Conservation (phyloP, 2,888 invertebrate species). For the Altica lythri region DNA sequence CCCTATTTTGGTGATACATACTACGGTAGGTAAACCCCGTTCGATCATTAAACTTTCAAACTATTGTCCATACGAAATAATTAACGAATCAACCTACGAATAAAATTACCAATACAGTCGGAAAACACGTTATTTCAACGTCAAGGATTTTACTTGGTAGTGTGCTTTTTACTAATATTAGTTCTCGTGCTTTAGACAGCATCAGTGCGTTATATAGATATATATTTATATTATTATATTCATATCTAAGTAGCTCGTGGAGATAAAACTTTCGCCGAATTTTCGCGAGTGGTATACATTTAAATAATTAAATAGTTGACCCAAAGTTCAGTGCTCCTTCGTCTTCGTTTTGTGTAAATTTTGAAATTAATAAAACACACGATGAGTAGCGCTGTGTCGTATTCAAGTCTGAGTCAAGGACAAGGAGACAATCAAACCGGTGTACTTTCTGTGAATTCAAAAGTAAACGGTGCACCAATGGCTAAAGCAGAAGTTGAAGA, state of each 20-base stretch:
- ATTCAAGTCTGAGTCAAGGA: constrained; percentile 25
- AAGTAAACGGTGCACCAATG: constrained; percentile 23
- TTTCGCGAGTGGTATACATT: no score
- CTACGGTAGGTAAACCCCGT: no score
- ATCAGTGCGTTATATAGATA: background rate
- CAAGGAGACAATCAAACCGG: constrained; percentile 12
- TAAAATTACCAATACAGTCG: constrained; percentile 7
- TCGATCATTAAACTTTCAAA: no score
- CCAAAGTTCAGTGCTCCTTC: no score
- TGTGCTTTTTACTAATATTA: background rate
- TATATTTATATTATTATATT: no score
- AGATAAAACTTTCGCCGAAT: no score
- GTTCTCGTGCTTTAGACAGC: background rate
- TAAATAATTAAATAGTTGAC: no score
- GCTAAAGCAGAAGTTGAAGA: constrained; percentile 20
- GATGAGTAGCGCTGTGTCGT: constrained; percentile 25
- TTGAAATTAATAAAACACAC: no score
- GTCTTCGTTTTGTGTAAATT: no score
- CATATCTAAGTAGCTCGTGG: no score
- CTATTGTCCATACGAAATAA: constrained; percentile 2
- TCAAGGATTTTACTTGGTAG: background rate
- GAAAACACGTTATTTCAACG: constrained; percentile 6
- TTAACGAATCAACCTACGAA: background rate
- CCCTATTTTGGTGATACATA: no score
- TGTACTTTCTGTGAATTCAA: background rate